Percentiles rank a stretch among this genome's conserved stretches.
These are phyloP conservation scores for Diarsia dahlii DNA, from an alignment of 2,888 invertebrate genomes.

Conservation along the genomic window DNA sequence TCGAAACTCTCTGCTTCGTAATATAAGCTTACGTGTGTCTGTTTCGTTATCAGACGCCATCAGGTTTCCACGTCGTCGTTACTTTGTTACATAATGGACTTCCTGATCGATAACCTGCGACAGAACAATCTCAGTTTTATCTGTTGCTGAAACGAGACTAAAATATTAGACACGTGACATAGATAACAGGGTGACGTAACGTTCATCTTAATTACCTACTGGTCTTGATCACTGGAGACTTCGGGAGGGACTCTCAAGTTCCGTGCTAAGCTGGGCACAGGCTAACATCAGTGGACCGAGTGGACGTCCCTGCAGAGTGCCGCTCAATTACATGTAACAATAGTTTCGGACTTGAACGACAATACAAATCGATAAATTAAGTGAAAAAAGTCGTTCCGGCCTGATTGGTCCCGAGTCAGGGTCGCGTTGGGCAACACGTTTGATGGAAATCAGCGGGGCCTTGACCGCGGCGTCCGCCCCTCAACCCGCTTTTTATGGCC, in stretches of 20 bases:
- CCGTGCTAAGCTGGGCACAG: not conserved
- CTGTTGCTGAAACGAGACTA: slow-evolving; percentile 43
- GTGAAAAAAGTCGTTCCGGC: slow-evolving; percentile 88
- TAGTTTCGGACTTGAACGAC: slow-evolving; percentile 60
- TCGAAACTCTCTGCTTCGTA: slow-evolving; percentile 65
- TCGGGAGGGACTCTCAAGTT: no score
- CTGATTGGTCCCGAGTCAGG: slow-evolving; percentile 88
- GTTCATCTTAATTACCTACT: slow-evolving; percentile 8
- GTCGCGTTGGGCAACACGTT: slow-evolving; percentile 85
- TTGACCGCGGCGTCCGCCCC: slow-evolving; percentile 84
- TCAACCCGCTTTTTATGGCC: slow-evolving; percentile 81
- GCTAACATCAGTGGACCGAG: slow-evolving; percentile 27
- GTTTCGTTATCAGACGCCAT: slow-evolving; percentile 44
- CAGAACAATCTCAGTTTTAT: slow-evolving; percentile 49
- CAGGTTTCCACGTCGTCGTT: slow-evolving; percentile 28
- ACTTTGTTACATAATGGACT: slow-evolving; percentile 41
- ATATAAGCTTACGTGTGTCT: slow-evolving; percentile 34
- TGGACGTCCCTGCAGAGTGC: slow-evolving; percentile 15
- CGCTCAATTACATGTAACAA: slow-evolving; percentile 55
- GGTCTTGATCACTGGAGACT: not conserved
- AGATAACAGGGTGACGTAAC: slow-evolving; percentile 40
- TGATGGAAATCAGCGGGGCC: slow-evolving; percentile 84
- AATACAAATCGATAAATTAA: slow-evolving; percentile 82
- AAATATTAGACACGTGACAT: slow-evolving; percentile 35
- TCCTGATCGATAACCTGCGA: slow-evolving; percentile 61